Conservation (phyloP, 2,113 vertebrate genomes). For the Vimba vimba region DNA sequence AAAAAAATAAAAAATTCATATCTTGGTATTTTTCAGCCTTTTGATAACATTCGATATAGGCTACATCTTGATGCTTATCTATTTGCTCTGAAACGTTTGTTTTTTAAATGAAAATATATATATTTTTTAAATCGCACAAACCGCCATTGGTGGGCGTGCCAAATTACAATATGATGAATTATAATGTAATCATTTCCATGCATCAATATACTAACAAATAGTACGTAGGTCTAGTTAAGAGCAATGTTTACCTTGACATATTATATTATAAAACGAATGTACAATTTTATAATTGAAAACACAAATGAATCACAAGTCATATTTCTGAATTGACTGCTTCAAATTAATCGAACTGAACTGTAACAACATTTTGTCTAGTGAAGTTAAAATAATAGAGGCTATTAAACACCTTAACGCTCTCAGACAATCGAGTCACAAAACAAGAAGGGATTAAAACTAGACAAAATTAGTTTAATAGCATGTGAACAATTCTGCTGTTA, state of each 20-base stretch:
- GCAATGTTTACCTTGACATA: neutral
- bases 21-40: constrained; percentile 6
- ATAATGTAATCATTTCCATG: neutral
- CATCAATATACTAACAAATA: neutral
- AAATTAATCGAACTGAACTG: too few species aligned
- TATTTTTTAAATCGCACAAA: neutral
- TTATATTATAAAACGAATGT: neutral
- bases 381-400: neutral
- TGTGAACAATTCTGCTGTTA: neutral
- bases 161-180: neutral
- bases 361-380: neutral
- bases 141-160: too few species aligned
- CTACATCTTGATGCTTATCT: neutral
- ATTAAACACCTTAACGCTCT: neutral
- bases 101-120: neutral
- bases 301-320: neutral
- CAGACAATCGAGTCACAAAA: neutral
- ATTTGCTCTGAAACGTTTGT: neutral
- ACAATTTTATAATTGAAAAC: neutral
- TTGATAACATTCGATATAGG: neutral
- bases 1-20: neutral
- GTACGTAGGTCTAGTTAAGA: neutral
- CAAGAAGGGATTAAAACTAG: neutral
- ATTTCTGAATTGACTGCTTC: neutral
- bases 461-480: neutral